phyloP scores from a whole-genome alignment of 2,113 vertebrate genomes.

The Smithornis capensis region DNA sequence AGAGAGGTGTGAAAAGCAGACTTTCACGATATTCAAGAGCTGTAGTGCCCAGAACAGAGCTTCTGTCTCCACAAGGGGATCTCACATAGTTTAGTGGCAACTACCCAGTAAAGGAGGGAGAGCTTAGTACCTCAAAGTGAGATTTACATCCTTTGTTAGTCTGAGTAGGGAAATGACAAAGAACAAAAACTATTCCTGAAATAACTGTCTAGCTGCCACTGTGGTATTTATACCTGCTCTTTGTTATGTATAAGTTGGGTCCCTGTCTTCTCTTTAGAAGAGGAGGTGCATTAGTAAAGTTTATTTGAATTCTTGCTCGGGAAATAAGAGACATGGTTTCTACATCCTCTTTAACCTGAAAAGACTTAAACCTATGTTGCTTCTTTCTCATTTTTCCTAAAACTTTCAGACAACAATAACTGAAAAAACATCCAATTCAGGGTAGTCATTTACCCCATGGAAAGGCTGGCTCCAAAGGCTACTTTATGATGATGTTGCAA shows the following conservation, averaged over 20 bases:
- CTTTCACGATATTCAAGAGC: not conserved
- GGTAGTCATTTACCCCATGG: not conserved
- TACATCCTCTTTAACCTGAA: not conserved
- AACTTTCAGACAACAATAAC: not conserved
- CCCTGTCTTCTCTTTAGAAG: not conserved
- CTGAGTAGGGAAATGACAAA: not conserved
- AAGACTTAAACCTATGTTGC: not conserved
- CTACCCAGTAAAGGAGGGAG: not conserved
- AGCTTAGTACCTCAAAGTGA: not conserved
- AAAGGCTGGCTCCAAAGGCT: not conserved
- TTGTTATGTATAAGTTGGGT: not conserved
- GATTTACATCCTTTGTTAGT: not conserved
- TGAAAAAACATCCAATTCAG: rapidly evolving
- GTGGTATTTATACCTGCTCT: not conserved
- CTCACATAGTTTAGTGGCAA: not conserved
- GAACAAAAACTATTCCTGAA: not conserved
- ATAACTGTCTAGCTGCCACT: not conserved
- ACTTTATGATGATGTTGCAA: not conserved
- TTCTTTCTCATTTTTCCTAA: not conserved
- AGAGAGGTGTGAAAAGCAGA: not conserved
- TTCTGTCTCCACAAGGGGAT: not conserved
- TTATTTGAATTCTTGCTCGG: not conserved
- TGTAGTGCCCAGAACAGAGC: not conserved
- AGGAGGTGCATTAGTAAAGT: not conserved
- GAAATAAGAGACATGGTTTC: not conserved